Conservation (phyloP, 2,888 invertebrate genomes). For the Hypolimnas misippus region DNA sequence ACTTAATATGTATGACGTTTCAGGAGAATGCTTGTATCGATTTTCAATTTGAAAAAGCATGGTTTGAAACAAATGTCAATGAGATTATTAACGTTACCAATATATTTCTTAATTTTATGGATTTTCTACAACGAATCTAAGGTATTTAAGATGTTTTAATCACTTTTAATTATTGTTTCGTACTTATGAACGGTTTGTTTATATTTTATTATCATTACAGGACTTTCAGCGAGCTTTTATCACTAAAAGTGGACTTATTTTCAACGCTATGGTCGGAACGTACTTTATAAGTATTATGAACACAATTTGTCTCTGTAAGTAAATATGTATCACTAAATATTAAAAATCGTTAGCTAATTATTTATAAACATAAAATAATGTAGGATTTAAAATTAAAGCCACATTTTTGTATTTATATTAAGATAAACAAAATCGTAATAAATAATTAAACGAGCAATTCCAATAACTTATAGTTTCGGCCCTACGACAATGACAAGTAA, state of each 20-base stretch:
- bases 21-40: conserved; percentile 90
- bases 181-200: not conserved
- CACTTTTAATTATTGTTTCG: not conserved
- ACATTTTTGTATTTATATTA: no score
- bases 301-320: conserved; percentile 88
- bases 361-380: no score
- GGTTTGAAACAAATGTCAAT: conserved; percentile 91
- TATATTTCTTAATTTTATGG: conserved; percentile 91
- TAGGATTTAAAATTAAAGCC: no score
- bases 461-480: no score
- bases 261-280: conserved; percentile 87
- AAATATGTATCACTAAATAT: no score
- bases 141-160: conserved; percentile 56
- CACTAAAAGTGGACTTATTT: conserved; percentile 88
- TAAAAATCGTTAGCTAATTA: no score
- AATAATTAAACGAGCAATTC: no score
- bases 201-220: conserved; percentile 52
- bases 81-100: conserved; percentile 88
- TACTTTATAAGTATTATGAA: conserved; percentile 88
- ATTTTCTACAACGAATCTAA: conserved; percentile 89
- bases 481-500: no score
- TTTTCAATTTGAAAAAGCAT: conserved; percentile 89
- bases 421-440: no score
- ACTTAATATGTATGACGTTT: conserved; percentile 53
- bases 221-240: conserved; percentile 88